These are phyloP conservation scores for Hypothenemus hampei DNA, from an alignment of 1,140 invertebrate genomes.

Conservation along the genomic window DNA sequence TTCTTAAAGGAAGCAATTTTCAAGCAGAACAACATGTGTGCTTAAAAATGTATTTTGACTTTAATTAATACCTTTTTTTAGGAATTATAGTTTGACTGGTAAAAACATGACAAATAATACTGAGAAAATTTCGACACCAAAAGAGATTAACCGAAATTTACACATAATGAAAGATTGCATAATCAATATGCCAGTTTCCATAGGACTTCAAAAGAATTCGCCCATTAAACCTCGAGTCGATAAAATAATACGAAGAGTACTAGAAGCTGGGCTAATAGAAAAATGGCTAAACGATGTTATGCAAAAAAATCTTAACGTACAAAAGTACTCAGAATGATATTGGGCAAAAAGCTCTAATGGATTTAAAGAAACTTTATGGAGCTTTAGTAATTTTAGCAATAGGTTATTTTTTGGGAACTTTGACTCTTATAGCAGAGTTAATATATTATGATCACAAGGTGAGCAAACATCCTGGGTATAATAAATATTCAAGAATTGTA, in stretches of 20 bases:
- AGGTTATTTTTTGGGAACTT: conserved; percentile 59
- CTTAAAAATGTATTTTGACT: not conserved
- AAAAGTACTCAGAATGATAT: conserved; percentile 41
- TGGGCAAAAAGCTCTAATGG: conserved; percentile 63
- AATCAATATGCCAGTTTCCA: conserved; percentile 71
- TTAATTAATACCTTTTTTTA: not conserved
- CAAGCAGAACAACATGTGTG: conserved; percentile 47
- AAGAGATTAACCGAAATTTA: conserved; percentile 47
- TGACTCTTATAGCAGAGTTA: conserved; percentile 56
- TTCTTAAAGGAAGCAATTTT: conserved; percentile 61
- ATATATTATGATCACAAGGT: conserved; percentile 56
- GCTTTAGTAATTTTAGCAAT: conserved; percentile 63
- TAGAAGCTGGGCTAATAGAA: conserved; percentile 69
- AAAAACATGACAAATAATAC: not conserved
- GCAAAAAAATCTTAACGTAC: conserved; percentile 45
- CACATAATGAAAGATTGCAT: conserved; percentile 78
- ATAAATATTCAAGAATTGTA: conserved; percentile 54
- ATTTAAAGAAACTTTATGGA: conserved; percentile 70
- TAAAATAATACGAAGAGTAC: conserved; percentile 57
- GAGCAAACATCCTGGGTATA: conserved; percentile 61
- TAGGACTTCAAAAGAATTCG: conserved; percentile 74
- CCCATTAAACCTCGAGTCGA: conserved; percentile 68
- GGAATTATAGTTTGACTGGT: not conserved
- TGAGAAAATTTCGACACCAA: too few relatives aligned
- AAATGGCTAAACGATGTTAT: conserved; percentile 77